Percentiles rank a stretch among this genome's conserved stretches.
These are phyloP conservation scores for Amphiprion clarkii DNA, from an alignment of 2,797 vertebrate species.

Conservation along the genomic window DNA sequence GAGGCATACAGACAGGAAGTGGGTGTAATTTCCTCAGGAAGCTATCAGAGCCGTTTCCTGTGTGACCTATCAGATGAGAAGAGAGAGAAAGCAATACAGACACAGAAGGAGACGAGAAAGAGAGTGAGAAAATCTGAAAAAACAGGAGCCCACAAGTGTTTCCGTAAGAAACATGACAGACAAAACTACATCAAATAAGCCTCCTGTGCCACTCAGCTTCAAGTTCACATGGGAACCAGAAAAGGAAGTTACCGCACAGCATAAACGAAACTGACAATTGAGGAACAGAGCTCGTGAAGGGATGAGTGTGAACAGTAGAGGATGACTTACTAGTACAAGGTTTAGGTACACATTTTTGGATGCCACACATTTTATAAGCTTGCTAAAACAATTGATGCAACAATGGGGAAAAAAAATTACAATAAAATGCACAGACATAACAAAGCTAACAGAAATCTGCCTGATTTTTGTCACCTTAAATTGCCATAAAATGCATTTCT, in stretches of 20 bases:
- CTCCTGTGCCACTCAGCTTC: not conserved
- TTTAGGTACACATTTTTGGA: not conserved
- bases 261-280: slow-evolving; percentile 46
- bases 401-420: too few relatives aligned
- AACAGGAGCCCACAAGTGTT: slow-evolving; percentile 15
- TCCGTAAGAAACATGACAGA: slow-evolving; percentile 11
- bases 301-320: not conserved
- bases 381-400: not conserved
- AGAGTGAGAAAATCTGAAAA: slow-evolving; percentile 16
- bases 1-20: slow-evolving; percentile 85
- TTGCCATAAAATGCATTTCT: too few relatives aligned
- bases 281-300: slow-evolving; percentile 30
- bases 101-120: slow-evolving; percentile 1
- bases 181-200: slow-evolving; percentile 25
- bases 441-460: too few relatives aligned
- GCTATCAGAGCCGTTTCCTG: slow-evolving; percentile 86
- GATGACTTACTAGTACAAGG: not conserved
- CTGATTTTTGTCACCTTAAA: too few relatives aligned
- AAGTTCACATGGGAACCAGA: slow-evolving; percentile 49
- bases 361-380: not conserved
- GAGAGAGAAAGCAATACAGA: slow-evolving; percentile 21
- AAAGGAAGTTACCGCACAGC: slow-evolving; percentile 51
- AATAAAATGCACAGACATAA: not conserved
- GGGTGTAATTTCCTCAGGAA: slow-evolving; percentile 90
- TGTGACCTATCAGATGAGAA: slow-evolving; percentile 74